Conservation (phyloP, 2,113 vertebrate species). For the Cricetomys ansorgei region DNA sequence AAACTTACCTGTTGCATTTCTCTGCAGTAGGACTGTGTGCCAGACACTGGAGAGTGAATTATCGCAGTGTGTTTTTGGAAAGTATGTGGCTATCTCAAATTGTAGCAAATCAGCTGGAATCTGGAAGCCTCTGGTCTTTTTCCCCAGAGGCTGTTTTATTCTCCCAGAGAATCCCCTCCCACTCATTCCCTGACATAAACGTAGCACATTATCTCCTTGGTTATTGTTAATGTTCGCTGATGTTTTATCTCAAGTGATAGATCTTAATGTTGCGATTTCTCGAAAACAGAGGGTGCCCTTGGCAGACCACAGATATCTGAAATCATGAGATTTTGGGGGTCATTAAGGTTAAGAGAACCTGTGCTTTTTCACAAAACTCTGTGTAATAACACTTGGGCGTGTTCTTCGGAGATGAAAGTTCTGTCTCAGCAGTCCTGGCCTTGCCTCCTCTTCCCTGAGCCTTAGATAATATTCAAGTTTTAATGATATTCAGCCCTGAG, state of each 20-base stretch:
- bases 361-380: not conserved
- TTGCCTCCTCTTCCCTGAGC: not conserved
- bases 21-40: not conserved
- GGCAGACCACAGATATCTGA: slow-evolving; percentile 28
- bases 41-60: not conserved
- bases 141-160: not conserved
- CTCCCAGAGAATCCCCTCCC: not conserved
- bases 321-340: not conserved
- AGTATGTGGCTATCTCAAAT: not conserved
- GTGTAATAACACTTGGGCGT: not conserved
- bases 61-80: slow-evolving; percentile 29
- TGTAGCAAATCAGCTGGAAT: slow-evolving; percentile 9
- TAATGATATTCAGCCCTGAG: slow-evolving; percentile 21
- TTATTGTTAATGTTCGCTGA: not conserved
- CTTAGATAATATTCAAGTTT: not conserved
- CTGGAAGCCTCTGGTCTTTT: not conserved
- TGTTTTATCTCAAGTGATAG: not conserved
- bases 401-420: not conserved
- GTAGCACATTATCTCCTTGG: not conserved
- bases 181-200: not conserved
- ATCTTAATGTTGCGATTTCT: not conserved
- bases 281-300: not conserved
- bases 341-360: slow-evolving; percentile 3
- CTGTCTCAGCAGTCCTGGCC: not conserved
- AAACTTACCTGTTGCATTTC: slow-evolving; percentile 35